Percentiles rank a stretch among this genome's conserved stretches.
Evolutionary conservation across 2,797 vertebrate genomes (phyloP).

Genomic region (Pipistrellus kuhlii): DNA sequence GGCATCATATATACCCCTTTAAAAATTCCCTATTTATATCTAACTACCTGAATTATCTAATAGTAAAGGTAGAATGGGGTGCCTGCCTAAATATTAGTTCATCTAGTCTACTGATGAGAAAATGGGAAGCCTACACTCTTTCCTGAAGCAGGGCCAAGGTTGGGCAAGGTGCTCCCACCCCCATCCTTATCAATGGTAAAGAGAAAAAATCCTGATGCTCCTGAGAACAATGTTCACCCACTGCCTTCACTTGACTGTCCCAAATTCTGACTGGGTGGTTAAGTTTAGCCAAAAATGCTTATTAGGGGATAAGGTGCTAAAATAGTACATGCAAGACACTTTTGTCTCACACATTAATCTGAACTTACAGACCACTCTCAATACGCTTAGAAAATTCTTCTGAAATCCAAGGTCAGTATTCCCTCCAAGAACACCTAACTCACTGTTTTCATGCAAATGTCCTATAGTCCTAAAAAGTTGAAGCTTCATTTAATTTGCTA

Average conservation of each 20-base stretch:
- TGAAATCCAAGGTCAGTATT: constrained; percentile 31
- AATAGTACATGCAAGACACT: background rate
- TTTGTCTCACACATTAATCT: background rate
- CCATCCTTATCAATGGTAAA: background rate
- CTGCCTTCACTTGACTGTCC: background rate
- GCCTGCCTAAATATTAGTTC: background rate
- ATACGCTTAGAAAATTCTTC: constrained; percentile 41
- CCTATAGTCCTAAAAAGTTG: constrained; percentile 17
- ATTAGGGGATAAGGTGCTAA: background rate
- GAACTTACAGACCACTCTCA: constrained; percentile 43
- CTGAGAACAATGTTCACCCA: constrained; percentile 16
- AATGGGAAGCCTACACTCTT: background rate
- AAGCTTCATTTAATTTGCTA: constrained; percentile 60
- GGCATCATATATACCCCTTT: background rate
- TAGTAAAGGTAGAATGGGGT: background rate
- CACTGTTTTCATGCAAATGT: constrained; percentile 51
- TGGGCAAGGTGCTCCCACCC: background rate
- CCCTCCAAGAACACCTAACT: constrained; percentile 33
- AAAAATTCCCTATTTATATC: background rate
- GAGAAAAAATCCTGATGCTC: background rate
- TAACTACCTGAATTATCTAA: background rate
- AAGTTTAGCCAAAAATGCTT: background rate
- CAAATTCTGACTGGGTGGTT: background rate
- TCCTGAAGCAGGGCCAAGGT: background rate
- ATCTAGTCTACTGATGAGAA: background rate